Evolutionary conservation across 2,797 vertebrate genomes (phyloP), one percentile per base, ranked within the genome.

Genomic region (Crenichthys baileyi): DNA sequence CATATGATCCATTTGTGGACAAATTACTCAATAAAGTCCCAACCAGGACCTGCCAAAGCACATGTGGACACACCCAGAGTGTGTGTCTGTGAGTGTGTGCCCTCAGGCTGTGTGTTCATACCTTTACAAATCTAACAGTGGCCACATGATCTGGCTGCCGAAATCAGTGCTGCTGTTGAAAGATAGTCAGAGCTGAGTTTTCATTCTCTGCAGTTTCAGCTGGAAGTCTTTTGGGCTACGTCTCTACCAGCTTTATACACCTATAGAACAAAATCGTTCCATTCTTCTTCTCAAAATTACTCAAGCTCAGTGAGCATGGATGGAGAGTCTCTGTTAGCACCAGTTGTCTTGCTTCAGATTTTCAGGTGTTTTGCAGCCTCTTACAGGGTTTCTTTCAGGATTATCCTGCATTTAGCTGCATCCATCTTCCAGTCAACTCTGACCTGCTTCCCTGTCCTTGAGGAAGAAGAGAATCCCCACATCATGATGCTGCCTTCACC

Each of bases 51-150:
- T 75, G 81, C 79, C 63, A 76, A 76, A n/a, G 72, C 78, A 60
- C 71, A 75, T 48, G 73, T 5, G 7, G 75, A 73, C 80, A 82
- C 87, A 78, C 85, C 85, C 86, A 0, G 80, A 53, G 72, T 75
- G 70, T 65, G 68, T 36, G 36, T 4, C 36, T 36, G 36, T 73
- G 78, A 72, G 81, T 60, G 77, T 51, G 72, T 31, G 51, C 70
- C 29, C 55, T 72, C 51, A 63, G 55, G 77, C 58, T 72, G 75
- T 58, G 71, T 72, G 39, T 76, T 50, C 29, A 20, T 60, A 36
- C 39, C 55, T 80, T 53, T 65, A 29, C 39, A 22, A 22, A 76
- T 22, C 63, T 70, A 39, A 22, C 31, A 16, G 18, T 15, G 50
- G 11, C 26, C 7, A 15, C 41, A 24, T 44, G 41, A 56, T 70